phyloP scores from a whole-genome alignment of 2,888 invertebrate species.

The Drosophila meridiana region DNA sequence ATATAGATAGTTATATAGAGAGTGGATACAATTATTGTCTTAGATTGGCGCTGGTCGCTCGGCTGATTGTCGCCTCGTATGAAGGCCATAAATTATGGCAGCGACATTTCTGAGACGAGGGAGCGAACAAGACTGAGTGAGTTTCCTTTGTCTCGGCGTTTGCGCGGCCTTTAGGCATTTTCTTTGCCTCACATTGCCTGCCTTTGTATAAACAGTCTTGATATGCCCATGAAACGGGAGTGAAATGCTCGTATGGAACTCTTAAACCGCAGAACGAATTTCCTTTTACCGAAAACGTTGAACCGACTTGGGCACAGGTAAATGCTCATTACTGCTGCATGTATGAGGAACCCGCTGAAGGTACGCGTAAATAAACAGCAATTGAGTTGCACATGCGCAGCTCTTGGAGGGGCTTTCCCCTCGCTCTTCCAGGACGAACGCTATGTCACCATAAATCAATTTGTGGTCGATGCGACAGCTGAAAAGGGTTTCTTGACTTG shows the following conservation, averaged over 20 bases:
- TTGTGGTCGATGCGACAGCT: conserved; percentile 76
- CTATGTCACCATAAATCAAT: conserved; percentile 78
- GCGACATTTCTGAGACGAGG: conserved; percentile 76
- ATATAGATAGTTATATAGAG: conserved; percentile 6
- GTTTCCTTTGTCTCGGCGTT: conserved; percentile 53
- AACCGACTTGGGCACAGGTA: conserved; percentile 49
- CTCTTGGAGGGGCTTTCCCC: conserved; percentile 21
- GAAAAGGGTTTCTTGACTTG: conserved; percentile 77
- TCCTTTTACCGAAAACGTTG: conserved; percentile 12
- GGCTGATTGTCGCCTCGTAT: conserved; percentile 73
- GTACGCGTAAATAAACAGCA: conserved; percentile 70
- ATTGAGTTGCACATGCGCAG: conserved; percentile 79
- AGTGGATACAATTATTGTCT: conserved; percentile 42
- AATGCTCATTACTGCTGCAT: conserved; percentile 33
- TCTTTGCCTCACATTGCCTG: conserved; percentile 39
- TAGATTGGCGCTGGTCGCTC: conserved; percentile 62
- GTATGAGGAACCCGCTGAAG: not conserved
- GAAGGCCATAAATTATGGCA: conserved; percentile 82
- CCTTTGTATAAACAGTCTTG: conserved; percentile 57
- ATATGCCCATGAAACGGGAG: conserved; percentile 68
- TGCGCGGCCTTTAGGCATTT: conserved; percentile 52
- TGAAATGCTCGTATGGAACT: conserved; percentile 66
- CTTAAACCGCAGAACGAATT: conserved; percentile 80
- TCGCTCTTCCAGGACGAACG: not conserved
- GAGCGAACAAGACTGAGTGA: conserved; percentile 61